Conservation (phyloP, 2,888 invertebrate genomes). For the Parthenolecanium corni region DNA sequence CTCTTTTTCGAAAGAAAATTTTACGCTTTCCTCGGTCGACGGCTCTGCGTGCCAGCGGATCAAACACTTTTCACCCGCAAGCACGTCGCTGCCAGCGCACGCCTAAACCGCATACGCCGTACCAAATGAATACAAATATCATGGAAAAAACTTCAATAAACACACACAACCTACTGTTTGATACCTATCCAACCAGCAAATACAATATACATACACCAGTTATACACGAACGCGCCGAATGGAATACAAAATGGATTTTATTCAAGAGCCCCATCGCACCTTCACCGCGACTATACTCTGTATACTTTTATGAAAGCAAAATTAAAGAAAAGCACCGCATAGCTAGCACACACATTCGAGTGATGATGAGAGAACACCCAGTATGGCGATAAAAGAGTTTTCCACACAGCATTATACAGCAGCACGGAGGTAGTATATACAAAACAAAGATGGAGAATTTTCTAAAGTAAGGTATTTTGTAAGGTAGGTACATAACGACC, state of each 20-base stretch:
- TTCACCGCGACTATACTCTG: no score
- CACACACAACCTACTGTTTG: neutral
- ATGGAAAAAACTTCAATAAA: neutral
- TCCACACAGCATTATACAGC: no score
- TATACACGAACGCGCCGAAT: conserved; percentile 7
- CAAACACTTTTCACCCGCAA: no score
- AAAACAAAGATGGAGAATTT: no score
- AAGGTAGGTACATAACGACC: neutral
- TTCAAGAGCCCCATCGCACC: no score
- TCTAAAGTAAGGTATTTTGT: no score
- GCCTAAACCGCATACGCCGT: neutral
- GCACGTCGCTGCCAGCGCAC: no score
- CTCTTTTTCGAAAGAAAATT: no score
- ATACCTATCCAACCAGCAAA: conserved; percentile 7
- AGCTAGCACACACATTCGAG: neutral
- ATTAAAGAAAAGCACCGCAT: no score
- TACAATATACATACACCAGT: neutral
- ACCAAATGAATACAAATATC: conserved; percentile 7
- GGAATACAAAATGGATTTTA: conserved; percentile 17
- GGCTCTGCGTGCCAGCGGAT: no score
- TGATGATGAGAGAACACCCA: conserved; percentile 8
- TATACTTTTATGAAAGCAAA: conserved; percentile 7
- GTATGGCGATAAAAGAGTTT: neutral
- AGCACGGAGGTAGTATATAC: neutral
- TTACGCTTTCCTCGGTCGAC: no score